A percentile compares a stretch with the other conserved stretches of the same genome.
These are phyloP conservation scores for Eulithis prunata DNA, from an alignment of 2,888 invertebrate genomes.

Conservation along the genomic window DNA sequence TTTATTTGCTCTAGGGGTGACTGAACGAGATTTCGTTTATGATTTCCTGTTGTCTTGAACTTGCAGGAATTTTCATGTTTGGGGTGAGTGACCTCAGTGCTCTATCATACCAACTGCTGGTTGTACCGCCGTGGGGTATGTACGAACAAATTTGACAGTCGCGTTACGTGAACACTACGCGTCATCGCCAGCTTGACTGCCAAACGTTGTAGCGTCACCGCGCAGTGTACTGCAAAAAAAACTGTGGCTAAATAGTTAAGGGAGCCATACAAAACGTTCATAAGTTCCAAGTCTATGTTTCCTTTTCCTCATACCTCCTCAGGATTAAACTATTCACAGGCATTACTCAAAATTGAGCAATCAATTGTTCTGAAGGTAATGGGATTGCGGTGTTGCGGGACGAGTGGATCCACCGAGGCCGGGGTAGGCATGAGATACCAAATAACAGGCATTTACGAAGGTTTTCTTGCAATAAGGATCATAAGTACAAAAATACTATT, in stretches of 20 bases:
- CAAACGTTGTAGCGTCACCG: too few relatives aligned
- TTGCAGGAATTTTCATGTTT: slow-evolving; percentile 3
- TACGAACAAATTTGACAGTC: too few relatives aligned
- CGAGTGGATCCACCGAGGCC: slow-evolving; percentile 31
- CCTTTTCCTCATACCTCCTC: neutral
- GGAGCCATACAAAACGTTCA: too few relatives aligned
- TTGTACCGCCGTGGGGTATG: too few relatives aligned
- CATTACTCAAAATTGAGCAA: slow-evolving; percentile 44
- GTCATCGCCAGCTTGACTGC: too few relatives aligned
- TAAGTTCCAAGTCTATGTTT: too few relatives aligned
- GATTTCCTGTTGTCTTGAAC: slow-evolving; percentile 25
- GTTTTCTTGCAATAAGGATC: too few relatives aligned
- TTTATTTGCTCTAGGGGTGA: slow-evolving; percentile 32
- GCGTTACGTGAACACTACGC: too few relatives aligned
- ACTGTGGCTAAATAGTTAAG: too few relatives aligned
- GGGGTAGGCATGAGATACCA: slow-evolving; percentile 28
- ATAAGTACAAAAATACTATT: too few relatives aligned
- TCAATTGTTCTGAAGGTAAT: slow-evolving; percentile 50
- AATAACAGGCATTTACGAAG: too few relatives aligned
- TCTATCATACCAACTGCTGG: neutral
- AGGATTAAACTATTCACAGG: slow-evolving; percentile 27
- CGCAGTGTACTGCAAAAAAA: too few relatives aligned
- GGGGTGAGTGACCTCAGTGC: slow-evolving; percentile 21
- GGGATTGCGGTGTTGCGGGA: slow-evolving; percentile 55
- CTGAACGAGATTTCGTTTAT: slow-evolving; percentile 23